Evolutionary conservation across 2,888 invertebrate genomes (phyloP).

Genomic region (Geophilus truncorum): DNA sequence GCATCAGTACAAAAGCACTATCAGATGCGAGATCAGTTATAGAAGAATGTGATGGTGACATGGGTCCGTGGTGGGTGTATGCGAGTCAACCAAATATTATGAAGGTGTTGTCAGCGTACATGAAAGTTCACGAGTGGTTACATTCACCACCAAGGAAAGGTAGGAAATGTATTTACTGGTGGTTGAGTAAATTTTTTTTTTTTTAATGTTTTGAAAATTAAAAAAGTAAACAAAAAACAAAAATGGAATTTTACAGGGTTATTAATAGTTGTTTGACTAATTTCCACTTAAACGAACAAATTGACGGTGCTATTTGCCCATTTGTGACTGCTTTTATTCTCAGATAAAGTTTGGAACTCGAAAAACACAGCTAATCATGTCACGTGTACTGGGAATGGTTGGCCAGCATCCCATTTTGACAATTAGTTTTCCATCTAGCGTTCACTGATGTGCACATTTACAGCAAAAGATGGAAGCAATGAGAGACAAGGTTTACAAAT

Average conservation of each 20-base stretch:
- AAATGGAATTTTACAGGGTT: no score
- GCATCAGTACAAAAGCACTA: not conserved
- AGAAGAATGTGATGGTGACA: not conserved
- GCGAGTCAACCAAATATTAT: no score
- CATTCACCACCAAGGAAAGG: not conserved
- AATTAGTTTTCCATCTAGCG: not conserved
- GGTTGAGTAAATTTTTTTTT: no score
- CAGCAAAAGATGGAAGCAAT: not conserved
- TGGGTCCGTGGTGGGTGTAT: not conserved
- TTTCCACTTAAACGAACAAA: no score
- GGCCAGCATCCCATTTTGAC: slow-evolving; percentile 18
- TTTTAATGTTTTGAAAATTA: not conserved
- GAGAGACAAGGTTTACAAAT: not conserved
- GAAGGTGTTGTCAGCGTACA: not conserved
- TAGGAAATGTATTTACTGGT: no score
- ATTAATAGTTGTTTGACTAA: no score
- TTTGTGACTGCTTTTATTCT: not conserved
- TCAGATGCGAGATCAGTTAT: not conserved
- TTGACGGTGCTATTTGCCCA: no score
- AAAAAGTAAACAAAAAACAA: not conserved
- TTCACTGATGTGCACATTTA: not conserved
- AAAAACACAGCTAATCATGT: not conserved
- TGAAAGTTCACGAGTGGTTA: not conserved
- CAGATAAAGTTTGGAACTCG: not conserved
- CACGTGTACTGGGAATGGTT: slow-evolving; percentile 12